These are phyloP conservation scores for Hassar affinis DNA, from an alignment of 2,113 vertebrate species.

Conservation along the genomic window DNA sequence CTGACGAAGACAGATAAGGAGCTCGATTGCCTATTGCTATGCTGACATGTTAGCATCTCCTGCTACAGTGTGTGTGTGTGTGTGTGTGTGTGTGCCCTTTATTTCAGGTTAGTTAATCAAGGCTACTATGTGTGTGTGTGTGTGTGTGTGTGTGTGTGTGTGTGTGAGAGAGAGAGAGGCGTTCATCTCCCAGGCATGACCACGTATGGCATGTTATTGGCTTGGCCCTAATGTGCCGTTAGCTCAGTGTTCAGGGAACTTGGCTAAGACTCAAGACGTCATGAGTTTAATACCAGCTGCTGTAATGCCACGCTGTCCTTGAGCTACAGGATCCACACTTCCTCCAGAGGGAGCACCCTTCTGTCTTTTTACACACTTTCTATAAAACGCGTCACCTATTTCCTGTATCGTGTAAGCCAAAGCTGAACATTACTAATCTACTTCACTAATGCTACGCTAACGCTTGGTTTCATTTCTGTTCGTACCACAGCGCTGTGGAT, in stretches of 20 bases:
- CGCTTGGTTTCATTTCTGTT: not conserved
- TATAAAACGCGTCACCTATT: not conserved
- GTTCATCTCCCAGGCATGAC: conserved; percentile 38
- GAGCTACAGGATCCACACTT: conserved; percentile 3
- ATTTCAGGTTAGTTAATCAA: not conserved
- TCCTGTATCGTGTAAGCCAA: not conserved
- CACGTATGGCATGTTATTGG: conserved; percentile 32
- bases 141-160: not conserved
- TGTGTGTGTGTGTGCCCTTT: not conserved
- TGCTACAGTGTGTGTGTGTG: not conserved
- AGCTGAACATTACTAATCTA: not conserved
- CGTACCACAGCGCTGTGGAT: not conserved
- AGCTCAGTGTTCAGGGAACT: conserved; percentile 19
- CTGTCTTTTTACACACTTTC: not conserved
- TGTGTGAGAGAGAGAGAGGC: not conserved
- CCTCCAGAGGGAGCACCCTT: conserved; percentile 19
- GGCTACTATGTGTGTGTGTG: not conserved
- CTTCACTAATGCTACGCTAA: not conserved
- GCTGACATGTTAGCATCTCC: not conserved
- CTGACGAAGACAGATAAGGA: conserved; percentile 18
- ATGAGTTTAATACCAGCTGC: conserved; percentile 42
- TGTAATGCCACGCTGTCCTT: conserved; percentile 34
- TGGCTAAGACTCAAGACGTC: conserved; percentile 34
- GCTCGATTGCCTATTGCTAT: not conserved
- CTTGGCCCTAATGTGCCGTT: conserved; percentile 4